Conservation (phyloP, 2,888 invertebrate genomes). For the Ochropleura leucogaster region DNA sequence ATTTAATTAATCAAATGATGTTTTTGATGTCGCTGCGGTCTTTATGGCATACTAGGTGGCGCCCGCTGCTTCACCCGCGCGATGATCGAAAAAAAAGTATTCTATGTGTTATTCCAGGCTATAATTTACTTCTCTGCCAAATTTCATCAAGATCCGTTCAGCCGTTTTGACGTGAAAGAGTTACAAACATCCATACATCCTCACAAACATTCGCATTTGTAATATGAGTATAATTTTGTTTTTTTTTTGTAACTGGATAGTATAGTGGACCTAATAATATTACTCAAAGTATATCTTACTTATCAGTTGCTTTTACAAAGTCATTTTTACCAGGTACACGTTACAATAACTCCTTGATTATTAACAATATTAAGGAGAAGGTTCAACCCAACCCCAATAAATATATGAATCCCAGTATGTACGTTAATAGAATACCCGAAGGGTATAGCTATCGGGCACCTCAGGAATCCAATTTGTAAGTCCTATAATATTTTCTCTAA, state of each 20-base stretch:
- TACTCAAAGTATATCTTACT: background rate
- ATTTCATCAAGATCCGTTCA: no score
- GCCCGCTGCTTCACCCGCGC: no score
- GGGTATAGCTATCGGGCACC: background rate
- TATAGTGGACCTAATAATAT: background rate
- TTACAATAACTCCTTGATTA: background rate
- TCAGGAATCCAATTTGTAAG: slow-evolving; percentile 6
- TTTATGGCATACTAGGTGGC: background rate
- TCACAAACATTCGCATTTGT: no score
- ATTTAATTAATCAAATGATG: slow-evolving; percentile 37
- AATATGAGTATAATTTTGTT: background rate
- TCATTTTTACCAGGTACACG: background rate
- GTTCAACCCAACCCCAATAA: background rate
- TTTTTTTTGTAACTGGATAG: background rate
- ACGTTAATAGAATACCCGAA: background rate
- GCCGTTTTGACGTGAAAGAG: no score
- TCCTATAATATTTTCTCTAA: background rate
- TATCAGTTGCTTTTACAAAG: background rate
- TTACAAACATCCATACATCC: no score
- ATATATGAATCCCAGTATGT: background rate
- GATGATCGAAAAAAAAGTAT: no score
- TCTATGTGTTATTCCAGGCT: no score
- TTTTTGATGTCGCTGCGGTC: background rate
- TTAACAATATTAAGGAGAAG: background rate
- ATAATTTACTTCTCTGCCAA: no score